Percentiles rank a stretch among this genome's conserved stretches.
Evolutionary conservation across 2,888 invertebrate species (phyloP).

Genomic region (Andrena trimmerana): DNA sequence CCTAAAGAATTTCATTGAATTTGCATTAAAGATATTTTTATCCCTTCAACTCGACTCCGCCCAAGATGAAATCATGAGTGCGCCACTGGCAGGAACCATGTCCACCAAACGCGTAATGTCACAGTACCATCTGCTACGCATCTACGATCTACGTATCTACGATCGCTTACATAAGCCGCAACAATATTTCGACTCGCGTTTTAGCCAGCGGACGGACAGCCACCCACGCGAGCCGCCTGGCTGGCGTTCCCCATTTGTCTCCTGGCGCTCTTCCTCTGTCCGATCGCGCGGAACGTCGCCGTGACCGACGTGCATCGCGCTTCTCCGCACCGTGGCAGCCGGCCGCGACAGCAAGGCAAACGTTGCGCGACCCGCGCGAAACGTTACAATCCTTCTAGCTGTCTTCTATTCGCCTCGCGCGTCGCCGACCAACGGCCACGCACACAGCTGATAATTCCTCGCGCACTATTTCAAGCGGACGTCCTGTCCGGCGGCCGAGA

Average conservation of each 20-base stretch:
- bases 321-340: conserved; percentile 38
- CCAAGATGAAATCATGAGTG: too few relatives aligned
- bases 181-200: conserved; percentile 58
- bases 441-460: conserved; percentile 67
- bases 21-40: too few relatives aligned
- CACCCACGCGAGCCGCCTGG: conserved; percentile 74
- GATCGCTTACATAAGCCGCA: conserved; percentile 44
- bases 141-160: conserved; percentile 6
- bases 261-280: conserved; percentile 71
- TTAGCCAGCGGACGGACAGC: conserved; percentile 44
- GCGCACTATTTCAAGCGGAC: conserved; percentile 75
- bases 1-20: too few relatives aligned
- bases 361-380: conserved; percentile 64
- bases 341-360: conserved; percentile 35
- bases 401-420: conserved; percentile 39
- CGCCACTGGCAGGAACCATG: not conserved
- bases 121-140: conserved; percentile 2
- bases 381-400: conserved; percentile 72
- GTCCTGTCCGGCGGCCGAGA: conserved; percentile 41
- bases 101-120: conserved; percentile 4
- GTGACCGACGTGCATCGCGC: conserved; percentile 70
- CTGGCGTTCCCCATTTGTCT: conserved; percentile 73
- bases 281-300: conserved; percentile 71
- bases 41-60: too few relatives aligned
- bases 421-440: conserved; percentile 32